Evolutionary conservation across 2,113 vertebrate genomes (phyloP), one percentile per base, ranked within the genome.

Genomic region (Variabilichromis moorii): DNA sequence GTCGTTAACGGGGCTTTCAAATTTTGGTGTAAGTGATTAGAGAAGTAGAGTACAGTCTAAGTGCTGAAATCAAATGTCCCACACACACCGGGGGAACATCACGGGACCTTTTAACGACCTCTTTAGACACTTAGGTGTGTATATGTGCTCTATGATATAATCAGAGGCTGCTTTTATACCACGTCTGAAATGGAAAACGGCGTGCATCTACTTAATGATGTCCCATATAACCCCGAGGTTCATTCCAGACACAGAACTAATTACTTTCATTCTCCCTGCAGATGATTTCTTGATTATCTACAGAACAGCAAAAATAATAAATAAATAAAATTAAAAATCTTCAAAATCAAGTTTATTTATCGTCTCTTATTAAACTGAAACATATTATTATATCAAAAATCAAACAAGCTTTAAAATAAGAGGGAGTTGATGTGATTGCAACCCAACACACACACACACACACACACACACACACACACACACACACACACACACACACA

Each of bases 181-280:
- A 26, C 21, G 6, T 1, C 78, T 33, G 47, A 51, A 31, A 79
- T 68, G 63, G 47, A 53, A 79, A 53, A 63, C 26, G 3, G 3
- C 10, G 9, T 53, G 26, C 73, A 53, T 5, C 47, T 33, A 33
- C 73, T 53, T 53, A 0, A 79, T 51, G 10, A n/a, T 17, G 78
- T 55, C 12, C 19, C 0, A 28, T 37, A 16, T 21, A 54, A 35
- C 31, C 12, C 21, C 6, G 14, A 80, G 19, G 0, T 54, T 3
- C 12, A 5, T 54, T 54, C 1, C 51, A 13, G 31, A 37, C 50
- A 37, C 50, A 80, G n/a, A 33, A 3, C 11, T 35, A 37, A 54
- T 16, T 53, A 55, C 12, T 80, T 14, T 80, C 19, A 0, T 16
- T 54, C 33, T 14, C 14, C 53, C 19, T 7, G 50, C 31, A 37